Conservation (phyloP, 2,113 vertebrate genomes). For the Indicator indicator region DNA sequence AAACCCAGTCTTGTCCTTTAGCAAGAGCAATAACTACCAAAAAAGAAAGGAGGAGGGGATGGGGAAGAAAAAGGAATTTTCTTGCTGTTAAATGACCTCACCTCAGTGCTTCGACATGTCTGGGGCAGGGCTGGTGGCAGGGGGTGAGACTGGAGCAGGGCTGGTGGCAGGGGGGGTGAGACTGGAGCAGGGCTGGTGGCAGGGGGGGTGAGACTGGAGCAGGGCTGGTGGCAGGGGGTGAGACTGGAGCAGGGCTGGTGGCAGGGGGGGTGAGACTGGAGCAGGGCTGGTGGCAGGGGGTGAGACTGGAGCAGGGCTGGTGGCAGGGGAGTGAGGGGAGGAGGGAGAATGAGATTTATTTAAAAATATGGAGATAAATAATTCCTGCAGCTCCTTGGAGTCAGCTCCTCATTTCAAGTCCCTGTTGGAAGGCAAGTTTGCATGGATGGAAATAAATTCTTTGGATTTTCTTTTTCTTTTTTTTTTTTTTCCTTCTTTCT, state of each 20-base stretch:
- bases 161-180: no score
- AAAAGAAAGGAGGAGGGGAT: neutral
- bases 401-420: conserved; percentile 21
- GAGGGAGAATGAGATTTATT: conserved; percentile 25
- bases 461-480: neutral
- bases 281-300: neutral
- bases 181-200: neutral
- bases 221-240: conserved; percentile 8
- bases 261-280: no score
- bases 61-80: neutral
- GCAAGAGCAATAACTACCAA: conserved; percentile 12
- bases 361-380: conserved; percentile 41
- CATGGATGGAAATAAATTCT: conserved; percentile 45
- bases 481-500: neutral
- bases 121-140: neutral
- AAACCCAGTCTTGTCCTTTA: conserved; percentile 24
- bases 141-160: neutral
- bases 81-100: conserved; percentile 46
- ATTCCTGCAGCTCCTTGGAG: neutral
- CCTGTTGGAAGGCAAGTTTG: conserved; percentile 41
- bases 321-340: no score
- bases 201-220: conserved; percentile 15
- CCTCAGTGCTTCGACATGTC: neutral
- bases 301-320: neutral
- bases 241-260: neutral